These are phyloP conservation scores for Eilema sororculum DNA, from an alignment of 2,888 invertebrate genomes.

Conservation along the genomic window DNA sequence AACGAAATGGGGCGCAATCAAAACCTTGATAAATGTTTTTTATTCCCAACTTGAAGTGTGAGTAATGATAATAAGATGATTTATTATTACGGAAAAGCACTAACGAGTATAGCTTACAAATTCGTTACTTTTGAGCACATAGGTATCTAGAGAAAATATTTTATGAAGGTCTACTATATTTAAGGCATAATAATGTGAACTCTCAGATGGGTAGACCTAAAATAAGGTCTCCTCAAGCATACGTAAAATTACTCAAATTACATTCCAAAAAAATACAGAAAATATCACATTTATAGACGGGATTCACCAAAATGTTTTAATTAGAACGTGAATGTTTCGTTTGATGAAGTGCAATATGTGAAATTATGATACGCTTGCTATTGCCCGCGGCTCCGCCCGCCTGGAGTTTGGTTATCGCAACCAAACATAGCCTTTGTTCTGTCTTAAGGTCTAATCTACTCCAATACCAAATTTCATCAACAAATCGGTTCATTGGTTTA, in stretches of 20 bases:
- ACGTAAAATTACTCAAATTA: background rate
- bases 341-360: too few relatives aligned
- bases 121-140: background rate
- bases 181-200: background rate
- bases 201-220: background rate
- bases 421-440: too few relatives aligned
- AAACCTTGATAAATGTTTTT: constrained; percentile 18
- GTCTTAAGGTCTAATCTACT: too few relatives aligned
- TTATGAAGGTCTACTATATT: background rate
- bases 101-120: background rate
- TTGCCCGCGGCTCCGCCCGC: too few relatives aligned
- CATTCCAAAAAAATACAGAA: background rate
- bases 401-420: too few relatives aligned
- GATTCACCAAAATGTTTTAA: too few relatives aligned
- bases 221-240: background rate
- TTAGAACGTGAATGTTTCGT: too few relatives aligned
- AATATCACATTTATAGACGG: background rate
- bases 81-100: background rate
- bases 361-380: too few relatives aligned
- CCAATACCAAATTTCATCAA: too few relatives aligned
- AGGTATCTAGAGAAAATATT: background rate
- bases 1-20: constrained; percentile 13
- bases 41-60: constrained; percentile 5
- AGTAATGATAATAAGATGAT: constrained; percentile 9
- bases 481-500: too few relatives aligned